Percentiles rank a stretch among this genome's conserved stretches.
Conservation (phyloP, 2,113 vertebrate genomes). For the Echinops telfairi region DNA sequence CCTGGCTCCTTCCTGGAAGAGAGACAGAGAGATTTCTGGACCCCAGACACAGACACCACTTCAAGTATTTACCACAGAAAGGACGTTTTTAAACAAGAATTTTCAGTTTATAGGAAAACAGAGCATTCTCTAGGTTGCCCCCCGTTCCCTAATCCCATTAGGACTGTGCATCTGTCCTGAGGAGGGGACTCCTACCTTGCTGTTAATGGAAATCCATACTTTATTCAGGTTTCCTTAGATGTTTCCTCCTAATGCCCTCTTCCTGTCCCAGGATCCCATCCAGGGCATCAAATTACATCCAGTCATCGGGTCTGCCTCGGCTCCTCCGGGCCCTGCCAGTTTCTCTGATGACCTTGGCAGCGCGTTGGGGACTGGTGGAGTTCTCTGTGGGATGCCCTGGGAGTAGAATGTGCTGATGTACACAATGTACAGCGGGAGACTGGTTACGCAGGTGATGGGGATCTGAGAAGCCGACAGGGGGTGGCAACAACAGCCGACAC, state of each 20-base stretch:
- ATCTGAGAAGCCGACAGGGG: neutral
- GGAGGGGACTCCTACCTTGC: neutral
- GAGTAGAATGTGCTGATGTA: neutral
- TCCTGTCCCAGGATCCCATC: neutral
- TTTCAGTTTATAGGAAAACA: neutral
- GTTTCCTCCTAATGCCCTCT: neutral
- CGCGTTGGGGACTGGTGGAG: neutral
- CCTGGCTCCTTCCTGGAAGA: neutral
- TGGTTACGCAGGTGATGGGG: neutral
- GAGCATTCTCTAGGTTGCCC: neutral
- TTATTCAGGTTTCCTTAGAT: neutral
- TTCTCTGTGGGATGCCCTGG: neutral
- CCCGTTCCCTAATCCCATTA: neutral
- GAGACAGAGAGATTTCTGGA: neutral
- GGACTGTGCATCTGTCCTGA: neutral
- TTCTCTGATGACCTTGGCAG: neutral
- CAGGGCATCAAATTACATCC: too few relatives aligned
- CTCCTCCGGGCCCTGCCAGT: neutral
- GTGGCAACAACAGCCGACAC: neutral
- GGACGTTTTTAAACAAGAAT: neutral
- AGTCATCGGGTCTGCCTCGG: neutral
- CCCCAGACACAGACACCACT: slow-evolving; percentile 10
- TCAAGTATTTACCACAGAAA: neutral
- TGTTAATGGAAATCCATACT: neutral
- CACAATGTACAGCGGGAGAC: neutral